Evolutionary conservation across 2,888 invertebrate species (phyloP), one percentile per base, ranked within the genome.

Genomic region (Limnephilus auricula): DNA sequence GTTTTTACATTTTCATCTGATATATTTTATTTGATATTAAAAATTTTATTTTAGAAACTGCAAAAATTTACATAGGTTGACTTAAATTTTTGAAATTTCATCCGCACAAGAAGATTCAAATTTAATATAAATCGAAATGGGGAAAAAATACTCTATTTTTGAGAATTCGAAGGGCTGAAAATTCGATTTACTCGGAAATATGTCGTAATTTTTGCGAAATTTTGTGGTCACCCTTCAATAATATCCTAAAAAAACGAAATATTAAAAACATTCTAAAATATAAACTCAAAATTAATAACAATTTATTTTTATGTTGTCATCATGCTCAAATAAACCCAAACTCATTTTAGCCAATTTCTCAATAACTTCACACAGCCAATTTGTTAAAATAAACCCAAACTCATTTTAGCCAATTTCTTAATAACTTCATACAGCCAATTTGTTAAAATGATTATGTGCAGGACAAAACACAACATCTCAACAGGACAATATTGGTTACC

Each of bases 341-440:
- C 92, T 93, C 92, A 91, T 89, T 90, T 90, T 91, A 92, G 92
- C 91, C 92, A 93, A 93, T 92, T 93, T 92, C 89, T 91, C 80
- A 91, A 82, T 78, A 89, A 87, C 83, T 84, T 79, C 89, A 88
- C 79, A 91, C 92, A 92, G 92, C 92, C 92, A 92, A 91, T 91
- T 83, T 31, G 37, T 40, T 88, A 90, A 45, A 37, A 65, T 65
- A n/a, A n/a, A n/a, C n/a, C 93, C 90, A 92, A 93, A 93, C 92
- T 93, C 92, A 91, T 89, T 90, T 90, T 91, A 92, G 92, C 91
- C 92, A 93, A 93, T 92, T 93, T 92, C 89, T 91, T 80, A 91
- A 82, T 78, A 89, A 87, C 83, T 84, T 79, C 89, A 88, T 83
- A 91, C 92, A 92, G 92, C 92, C 92, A 92, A 91, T 91, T 83